Evolutionary conservation across 2,888 invertebrate species (phyloP).

Genomic region (Acrobasis consociella): DNA sequence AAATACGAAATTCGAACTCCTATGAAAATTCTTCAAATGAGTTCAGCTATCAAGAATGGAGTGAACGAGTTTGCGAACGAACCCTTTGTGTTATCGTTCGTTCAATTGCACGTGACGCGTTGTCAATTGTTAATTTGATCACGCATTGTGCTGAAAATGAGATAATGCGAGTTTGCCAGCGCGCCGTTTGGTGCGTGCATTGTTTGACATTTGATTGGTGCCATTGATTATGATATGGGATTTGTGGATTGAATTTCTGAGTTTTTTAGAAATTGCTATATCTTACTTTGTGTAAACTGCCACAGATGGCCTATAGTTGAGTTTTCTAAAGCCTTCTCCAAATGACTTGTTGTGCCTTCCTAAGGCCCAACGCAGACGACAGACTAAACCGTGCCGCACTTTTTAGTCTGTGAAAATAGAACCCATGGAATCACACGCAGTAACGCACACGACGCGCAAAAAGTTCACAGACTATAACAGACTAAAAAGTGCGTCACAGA

Average conservation of each 20-base stretch:
- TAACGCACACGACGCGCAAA: too few species aligned
- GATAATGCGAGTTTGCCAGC: slow-evolving; percentile 44
- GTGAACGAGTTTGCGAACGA: slow-evolving; percentile 25
- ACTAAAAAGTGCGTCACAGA: too few species aligned
- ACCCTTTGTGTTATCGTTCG: slow-evolving; percentile 33
- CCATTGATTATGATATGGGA: slow-evolving; percentile 24
- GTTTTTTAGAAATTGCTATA: not conserved
- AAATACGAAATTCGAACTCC: slow-evolving; percentile 56
- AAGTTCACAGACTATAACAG: too few species aligned
- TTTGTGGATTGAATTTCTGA: slow-evolving; percentile 25
- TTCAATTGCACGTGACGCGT: slow-evolving; percentile 44
- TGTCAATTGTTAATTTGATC: slow-evolving; percentile 54
- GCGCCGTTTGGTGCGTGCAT: slow-evolving; percentile 31
- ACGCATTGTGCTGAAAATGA: slow-evolving; percentile 52
- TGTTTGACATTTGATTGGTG: slow-evolving; percentile 40
- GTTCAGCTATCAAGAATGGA: slow-evolving; percentile 33
- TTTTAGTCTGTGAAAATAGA: too few species aligned
- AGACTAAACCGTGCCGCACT: too few species aligned
- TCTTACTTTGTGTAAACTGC: too few species aligned
- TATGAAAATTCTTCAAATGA: slow-evolving; percentile 44
- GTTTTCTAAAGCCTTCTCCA: too few species aligned
- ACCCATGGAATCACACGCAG: too few species aligned
- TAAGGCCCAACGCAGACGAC: too few species aligned
- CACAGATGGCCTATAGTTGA: too few species aligned
- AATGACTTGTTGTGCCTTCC: too few species aligned